Conservation (phyloP, 2,113 vertebrate species). For the Amia ocellicauda region DNA sequence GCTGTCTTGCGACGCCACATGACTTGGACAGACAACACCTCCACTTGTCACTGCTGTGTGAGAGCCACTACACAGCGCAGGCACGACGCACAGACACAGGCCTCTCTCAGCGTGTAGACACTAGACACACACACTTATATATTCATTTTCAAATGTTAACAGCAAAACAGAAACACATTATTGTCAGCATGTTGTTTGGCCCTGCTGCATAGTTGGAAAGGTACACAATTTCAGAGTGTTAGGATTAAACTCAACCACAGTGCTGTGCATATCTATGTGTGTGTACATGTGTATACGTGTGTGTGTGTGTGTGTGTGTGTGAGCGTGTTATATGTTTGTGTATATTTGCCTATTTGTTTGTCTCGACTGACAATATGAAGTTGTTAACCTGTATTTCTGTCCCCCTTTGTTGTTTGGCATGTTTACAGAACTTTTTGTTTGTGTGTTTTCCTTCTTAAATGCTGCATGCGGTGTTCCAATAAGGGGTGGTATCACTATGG, state of each 20-base stretch:
- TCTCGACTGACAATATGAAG: not conserved
- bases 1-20: too few species aligned
- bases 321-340: constrained; percentile 14
- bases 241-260: too few species aligned
- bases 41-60: too few species aligned
- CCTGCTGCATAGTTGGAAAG: not conserved
- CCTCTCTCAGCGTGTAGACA: too few species aligned
- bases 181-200: constrained; percentile 7
- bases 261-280: constrained; percentile 14
- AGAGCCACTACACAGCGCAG: too few species aligned
- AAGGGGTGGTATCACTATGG: constrained; percentile 72
- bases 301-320: constrained; percentile 28
- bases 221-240: not conserved
- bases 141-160: too few species aligned
- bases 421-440: constrained; percentile 33
- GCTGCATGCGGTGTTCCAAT: constrained; percentile 70
- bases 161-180: not conserved
- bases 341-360: too few species aligned
- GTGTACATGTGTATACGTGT: constrained; percentile 44
- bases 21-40: too few species aligned
- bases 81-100: too few species aligned
- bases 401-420: constrained; percentile 51
- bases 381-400: not conserved
- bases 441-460: constrained; percentile 42
- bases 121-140: too few species aligned